phyloP scores from a whole-genome alignment of 2,113 vertebrate genomes.

The Taurulus bubalis region DNA sequence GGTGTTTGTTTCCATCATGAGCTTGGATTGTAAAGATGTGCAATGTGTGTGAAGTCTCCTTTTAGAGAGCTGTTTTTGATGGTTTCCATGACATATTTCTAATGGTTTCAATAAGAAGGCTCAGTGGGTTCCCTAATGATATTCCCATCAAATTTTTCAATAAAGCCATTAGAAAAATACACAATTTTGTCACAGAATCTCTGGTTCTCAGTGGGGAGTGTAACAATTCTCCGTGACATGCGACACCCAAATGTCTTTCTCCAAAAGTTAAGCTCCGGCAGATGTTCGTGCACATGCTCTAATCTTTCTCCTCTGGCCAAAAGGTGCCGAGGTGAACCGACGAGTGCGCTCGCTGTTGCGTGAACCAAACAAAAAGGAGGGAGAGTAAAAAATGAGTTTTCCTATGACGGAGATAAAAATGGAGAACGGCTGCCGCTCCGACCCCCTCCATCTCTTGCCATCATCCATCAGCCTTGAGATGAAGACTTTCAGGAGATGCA shows the following conservation, averaged over 20 bases:
- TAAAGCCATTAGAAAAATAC: not conserved
- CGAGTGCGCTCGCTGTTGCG: constrained; percentile 1
- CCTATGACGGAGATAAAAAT: constrained; percentile 53
- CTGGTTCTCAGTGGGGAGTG: not conserved
- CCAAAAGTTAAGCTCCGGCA: not conserved
- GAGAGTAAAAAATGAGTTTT: constrained; percentile 22
- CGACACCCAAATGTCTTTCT: not conserved
- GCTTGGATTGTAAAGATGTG: not conserved
- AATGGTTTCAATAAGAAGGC: constrained; percentile 25
- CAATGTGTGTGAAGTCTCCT: not conserved
- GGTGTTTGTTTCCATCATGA: not conserved
- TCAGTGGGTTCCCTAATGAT: constrained; percentile 20
- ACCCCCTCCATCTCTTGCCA: constrained; percentile 40
- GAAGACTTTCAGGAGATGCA: constrained; percentile 65
- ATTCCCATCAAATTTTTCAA: constrained; percentile 4
- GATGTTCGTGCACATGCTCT: not conserved
- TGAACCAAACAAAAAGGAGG: constrained; percentile 37
- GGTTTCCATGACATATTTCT: constrained; percentile 13
- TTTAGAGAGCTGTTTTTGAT: not conserved
- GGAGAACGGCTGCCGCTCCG: constrained; percentile 34
- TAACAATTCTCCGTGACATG: not conserved
- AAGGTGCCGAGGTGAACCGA: constrained; percentile 1
- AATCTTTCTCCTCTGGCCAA: not conserved
- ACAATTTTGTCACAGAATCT: not conserved
- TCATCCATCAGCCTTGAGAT: constrained; percentile 71